These are phyloP conservation scores for Dione vanillae DNA, from an alignment of 2,888 invertebrate genomes.

Conservation along the genomic window DNA sequence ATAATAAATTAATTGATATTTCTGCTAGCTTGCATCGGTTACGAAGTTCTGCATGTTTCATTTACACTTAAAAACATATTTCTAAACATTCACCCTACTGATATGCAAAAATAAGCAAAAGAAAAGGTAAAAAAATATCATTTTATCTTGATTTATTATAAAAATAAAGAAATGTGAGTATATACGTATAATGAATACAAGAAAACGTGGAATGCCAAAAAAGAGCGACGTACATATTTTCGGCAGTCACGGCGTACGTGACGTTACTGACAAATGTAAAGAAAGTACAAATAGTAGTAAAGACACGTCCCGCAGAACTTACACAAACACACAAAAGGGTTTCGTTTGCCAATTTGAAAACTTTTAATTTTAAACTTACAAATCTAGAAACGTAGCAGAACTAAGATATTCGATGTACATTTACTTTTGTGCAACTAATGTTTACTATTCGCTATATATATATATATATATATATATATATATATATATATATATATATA, in stretches of 20 bases:
- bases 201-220: slow-evolving; percentile 17
- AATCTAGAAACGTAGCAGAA: background rate
- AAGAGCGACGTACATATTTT: slow-evolving; percentile 28
- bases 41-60: background rate
- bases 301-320: slow-evolving; percentile 33
- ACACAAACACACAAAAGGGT: slow-evolving; percentile 29
- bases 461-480: too few species aligned
- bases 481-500: too few species aligned
- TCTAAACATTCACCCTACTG: background rate
- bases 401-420: background rate
- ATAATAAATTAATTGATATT: too few species aligned
- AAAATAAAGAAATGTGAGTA: slow-evolving; percentile 22
- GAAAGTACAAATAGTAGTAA: slow-evolving; percentile 14
- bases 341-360: slow-evolving; percentile 23
- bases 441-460: background rate
- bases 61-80: background rate
- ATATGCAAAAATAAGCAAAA: background rate
- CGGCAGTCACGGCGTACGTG: slow-evolving; percentile 32
- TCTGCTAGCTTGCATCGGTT: too few species aligned
- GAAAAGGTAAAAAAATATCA: background rate
- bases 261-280: slow-evolving; percentile 24
- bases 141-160: slow-evolving; percentile 23
- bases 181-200: slow-evolving; percentile 29
- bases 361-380: slow-evolving; percentile 21
- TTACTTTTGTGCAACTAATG: background rate